Evolutionary conservation across 2,113 vertebrate genomes (phyloP), one percentile per base, ranked within the genome.

Genomic region (Siniperca knerii): DNA sequence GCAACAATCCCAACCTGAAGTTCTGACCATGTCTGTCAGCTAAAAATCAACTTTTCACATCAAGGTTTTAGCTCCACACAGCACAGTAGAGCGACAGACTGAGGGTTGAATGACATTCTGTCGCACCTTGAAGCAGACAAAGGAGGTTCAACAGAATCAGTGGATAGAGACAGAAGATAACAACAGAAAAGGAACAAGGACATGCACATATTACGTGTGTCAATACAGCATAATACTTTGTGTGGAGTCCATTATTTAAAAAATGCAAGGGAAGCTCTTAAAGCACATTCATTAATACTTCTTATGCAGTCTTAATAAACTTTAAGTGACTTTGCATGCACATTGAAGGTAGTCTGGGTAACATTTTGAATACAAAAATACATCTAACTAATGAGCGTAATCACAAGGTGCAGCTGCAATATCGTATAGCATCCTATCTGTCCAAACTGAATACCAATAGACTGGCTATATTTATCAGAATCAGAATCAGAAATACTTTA

Each of bases 111-210:
- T 75, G 72, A 50, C 80, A 69, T 75, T 68, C 76, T 74, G 67
- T 55, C 10, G 66, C 80, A 85, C 85, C 85, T 89, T 92, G 90
- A 85, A 75, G 48, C 62, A 85, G 55, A 88, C 91, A 90, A 92
- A 90, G 46, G 7, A 80, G 6, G 25, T 60, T 44, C 21, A 50
- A 86, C 13, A 58, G 29, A 84, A 62, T 79, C 58, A 44, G 62
- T 1, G n/a, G 72, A 67, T 25, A 21, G 29, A 76, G 68, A 67
- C 16, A 71, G 29, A 55, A 58, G 66, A 81, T 29, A 54, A 75
- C 23, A 77, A 46, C 16, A 79, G 46, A 79, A 50, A 72, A 83
- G 18, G 50, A 67, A 75, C 82, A 84, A 87, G 87, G 83, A 82
- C 87, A 37, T 33, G 21, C 18, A 50, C 35, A 23, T 60, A 85